phyloP scores from a whole-genome alignment of 1,140 invertebrate genomes.

The Aricia agestis region DNA sequence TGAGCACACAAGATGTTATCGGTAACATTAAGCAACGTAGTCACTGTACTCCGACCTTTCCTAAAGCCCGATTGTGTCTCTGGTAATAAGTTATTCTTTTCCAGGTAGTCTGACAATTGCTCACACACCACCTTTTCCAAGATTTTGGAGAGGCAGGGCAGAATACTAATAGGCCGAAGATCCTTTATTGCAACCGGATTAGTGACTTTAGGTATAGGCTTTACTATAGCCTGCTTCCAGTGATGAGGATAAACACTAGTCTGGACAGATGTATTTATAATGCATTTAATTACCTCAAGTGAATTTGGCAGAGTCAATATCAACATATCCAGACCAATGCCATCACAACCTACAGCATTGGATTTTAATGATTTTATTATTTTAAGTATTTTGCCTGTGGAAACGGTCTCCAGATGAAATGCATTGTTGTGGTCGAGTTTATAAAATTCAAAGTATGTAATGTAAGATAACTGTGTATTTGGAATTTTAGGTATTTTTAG shows the following conservation, averaged over 20 bases:
- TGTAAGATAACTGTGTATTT: background rate
- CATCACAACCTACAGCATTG: conserved; percentile 23
- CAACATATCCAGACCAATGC: conserved; percentile 23
- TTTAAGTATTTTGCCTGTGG: background rate
- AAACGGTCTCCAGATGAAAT: conserved; percentile 13
- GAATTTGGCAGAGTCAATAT: conserved; percentile 24
- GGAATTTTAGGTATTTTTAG: background rate
- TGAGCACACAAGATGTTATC: background rate
- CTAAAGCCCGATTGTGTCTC: background rate
- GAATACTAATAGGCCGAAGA: conserved; percentile 32
- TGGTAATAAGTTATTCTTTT: background rate
- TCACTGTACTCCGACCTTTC: background rate
- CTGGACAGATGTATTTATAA: conserved; percentile 28
- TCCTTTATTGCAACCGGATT: conserved; percentile 27
- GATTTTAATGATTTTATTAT: conserved; percentile 18
- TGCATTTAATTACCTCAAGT: conserved; percentile 17
- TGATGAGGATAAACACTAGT: conserved; percentile 21
- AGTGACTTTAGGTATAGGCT: conserved; percentile 26
- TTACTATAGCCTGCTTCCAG: conserved; percentile 30
- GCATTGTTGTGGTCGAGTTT: background rate
- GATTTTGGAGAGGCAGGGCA: conserved; percentile 29
- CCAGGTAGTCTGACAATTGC: conserved; percentile 4
- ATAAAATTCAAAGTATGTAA: conserved; percentile 9
- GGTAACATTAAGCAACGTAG: background rate
- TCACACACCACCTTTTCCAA: conserved; percentile 26